These are phyloP conservation scores for Mycetomoellerius zeteki DNA, from an alignment of 1,140 invertebrate genomes.

Conservation along the genomic window DNA sequence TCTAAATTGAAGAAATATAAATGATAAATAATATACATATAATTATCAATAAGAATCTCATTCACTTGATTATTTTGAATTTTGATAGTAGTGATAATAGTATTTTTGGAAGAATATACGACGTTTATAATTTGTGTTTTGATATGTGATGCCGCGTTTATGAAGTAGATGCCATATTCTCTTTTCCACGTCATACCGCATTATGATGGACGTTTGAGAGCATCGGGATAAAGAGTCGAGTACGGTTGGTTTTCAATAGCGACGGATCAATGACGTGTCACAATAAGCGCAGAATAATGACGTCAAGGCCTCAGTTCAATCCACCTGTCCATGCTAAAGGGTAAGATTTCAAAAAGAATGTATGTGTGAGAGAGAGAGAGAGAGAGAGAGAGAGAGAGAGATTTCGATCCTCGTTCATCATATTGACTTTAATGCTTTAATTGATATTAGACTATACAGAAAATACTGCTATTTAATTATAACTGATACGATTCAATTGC, in stretches of 20 bases:
- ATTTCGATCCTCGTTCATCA: neutral
- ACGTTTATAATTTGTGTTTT: neutral
- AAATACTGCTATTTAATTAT: neutral
- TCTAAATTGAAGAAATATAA: neutral
- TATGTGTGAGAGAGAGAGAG: too few species aligned
- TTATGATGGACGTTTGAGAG: conserved; percentile 14
- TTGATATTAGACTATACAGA: neutral
- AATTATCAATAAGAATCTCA: neutral
- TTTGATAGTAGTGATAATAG: neutral
- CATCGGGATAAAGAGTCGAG: conserved; percentile 30
- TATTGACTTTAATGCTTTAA: neutral
- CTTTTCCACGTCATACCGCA: neutral
- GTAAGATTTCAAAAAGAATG: neutral
- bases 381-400: too few species aligned
- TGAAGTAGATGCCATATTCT: conserved; percentile 15
- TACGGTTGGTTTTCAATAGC: conserved; percentile 49
- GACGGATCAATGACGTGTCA: conserved; percentile 28
- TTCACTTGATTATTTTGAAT: neutral
- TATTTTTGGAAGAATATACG: conserved; percentile 6
- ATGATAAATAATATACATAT: neutral
- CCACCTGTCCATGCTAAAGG: conserved; percentile 1
- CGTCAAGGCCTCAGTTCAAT: neutral
- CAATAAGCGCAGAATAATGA: conserved; percentile 50
- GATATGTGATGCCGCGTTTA: neutral
- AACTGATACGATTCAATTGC: neutral